Base-by-base conservation (phyloP, 1,140 invertebrate genomes). In the Phymorhynchus buccinoides region DNA sequence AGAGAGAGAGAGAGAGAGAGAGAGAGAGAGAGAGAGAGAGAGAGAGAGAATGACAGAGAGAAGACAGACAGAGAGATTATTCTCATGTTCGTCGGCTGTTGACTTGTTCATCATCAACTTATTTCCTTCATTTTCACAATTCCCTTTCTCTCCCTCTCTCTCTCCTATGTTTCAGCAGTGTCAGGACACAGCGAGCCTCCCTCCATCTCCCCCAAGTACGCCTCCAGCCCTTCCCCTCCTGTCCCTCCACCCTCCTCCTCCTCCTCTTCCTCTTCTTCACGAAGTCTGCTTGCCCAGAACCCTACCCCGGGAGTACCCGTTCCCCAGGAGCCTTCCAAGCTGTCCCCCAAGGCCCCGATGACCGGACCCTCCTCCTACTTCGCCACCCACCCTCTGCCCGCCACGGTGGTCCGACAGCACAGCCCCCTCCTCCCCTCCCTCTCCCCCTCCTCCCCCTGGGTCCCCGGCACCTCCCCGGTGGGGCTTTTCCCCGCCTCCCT, bases 361-460 rank as follows among this genome's bases (percentile, higher is more conserved):
- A n/a, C n/a, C n/a, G n/a, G n/a, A n/a, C 84, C 88, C 56, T 89
- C 90, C 42, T 87, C 90, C 27, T 91, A 90, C 62, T 83, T 86
- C 62, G 73, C 79, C 79, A 82, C 79, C 27, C 86, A 84, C 44
- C 75, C 88, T 30, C 86, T 86, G 35, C 80, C 88, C 41, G 84
- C 85, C 39, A 84, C 86, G 14, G 85, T 66, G 35, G 78, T 86
- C 73, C 84, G 84, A 48, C 88, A 89, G 80, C 80, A 68, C 35
- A 87, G 87, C 62, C 87, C 88, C 27, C 81, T 80, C 18, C 81
- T 73, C 41, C 56, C 44, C n/a, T 73, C 73, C 22, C 44, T 27
- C 22, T 30, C 83, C 32, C 84, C 82, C 84, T 82, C 56, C 37
- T 66, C 86, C 39, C 44, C 52, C 4, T 56, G 84, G 83, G 30